Conservation (phyloP, 2,888 invertebrate species). For the Pyrochroa serraticornis region DNA sequence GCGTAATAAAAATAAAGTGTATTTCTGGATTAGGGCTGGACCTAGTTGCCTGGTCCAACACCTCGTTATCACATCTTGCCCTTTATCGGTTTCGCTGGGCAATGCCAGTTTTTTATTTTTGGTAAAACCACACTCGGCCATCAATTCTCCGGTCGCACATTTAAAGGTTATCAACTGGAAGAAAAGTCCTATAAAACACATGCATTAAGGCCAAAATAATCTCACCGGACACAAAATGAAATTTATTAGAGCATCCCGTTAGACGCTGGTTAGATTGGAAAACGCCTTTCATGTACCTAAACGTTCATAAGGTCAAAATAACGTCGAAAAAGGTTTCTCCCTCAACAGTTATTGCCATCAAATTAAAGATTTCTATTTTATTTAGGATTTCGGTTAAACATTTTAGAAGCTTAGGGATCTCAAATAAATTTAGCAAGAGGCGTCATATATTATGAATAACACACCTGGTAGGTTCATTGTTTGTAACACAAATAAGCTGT, state of each 20-base stretch:
- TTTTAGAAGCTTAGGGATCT: too few species aligned
- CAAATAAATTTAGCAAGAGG: background rate
- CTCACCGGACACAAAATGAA: background rate
- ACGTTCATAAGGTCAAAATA: constrained; percentile 3
- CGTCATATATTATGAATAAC: background rate
- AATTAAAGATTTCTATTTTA: constrained; percentile 2
- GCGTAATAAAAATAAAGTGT: constrained; percentile 11
- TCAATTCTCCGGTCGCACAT: background rate
- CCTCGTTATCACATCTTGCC: constrained; percentile 8
- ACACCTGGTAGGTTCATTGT: constrained; percentile 1
- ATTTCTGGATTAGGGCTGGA: constrained; percentile 6
- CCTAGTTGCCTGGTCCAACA: background rate
- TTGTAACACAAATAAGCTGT: constrained; percentile 13
- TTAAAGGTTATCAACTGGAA: constrained; percentile 3
- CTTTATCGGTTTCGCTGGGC: constrained; percentile 2
- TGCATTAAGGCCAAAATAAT: constrained; percentile 1
- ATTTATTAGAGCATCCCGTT: background rate
- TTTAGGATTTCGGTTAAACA: too few species aligned
- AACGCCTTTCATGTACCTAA: background rate
- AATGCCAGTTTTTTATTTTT: constrained; percentile 7
- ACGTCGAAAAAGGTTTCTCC: background rate
- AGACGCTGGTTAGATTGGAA: background rate
- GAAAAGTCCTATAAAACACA: constrained; percentile 2
- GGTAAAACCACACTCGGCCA: background rate
- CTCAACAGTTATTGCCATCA: background rate